A percentile compares a stretch with the other conserved stretches of the same genome.
phyloP scores from a whole-genome alignment of 1,140 invertebrate species.

The Hesperophylax magnus region DNA sequence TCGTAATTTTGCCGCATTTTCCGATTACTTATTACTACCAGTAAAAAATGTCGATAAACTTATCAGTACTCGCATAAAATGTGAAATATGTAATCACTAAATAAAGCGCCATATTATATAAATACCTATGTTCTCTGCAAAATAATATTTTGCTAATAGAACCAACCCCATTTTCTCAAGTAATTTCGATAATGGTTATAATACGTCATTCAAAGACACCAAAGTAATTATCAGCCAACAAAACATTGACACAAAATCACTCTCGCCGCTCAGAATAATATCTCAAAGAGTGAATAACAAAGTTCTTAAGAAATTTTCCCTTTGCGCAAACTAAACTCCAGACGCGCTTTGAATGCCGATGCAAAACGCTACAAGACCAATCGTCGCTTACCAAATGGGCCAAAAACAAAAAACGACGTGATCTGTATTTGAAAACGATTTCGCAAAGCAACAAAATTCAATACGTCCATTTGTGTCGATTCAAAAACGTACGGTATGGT shows the following conservation, averaged over 20 bases:
- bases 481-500: slow-evolving; percentile 12
- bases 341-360: slow-evolving; percentile 16
- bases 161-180: too few species aligned
- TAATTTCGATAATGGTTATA: too few species aligned
- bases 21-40: too few species aligned
- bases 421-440: slow-evolving; percentile 39
- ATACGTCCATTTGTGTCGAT: slow-evolving; percentile 11
- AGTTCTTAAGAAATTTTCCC: slow-evolving; percentile 32
- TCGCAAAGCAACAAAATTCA: slow-evolving; percentile 37
- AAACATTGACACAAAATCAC: slow-evolving; percentile 2
- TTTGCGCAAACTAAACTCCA: slow-evolving; percentile 8
- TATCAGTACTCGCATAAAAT: too few species aligned
- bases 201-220: neutral
- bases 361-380: slow-evolving; percentile 3
- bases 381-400: slow-evolving; percentile 26
- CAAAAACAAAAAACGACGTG: slow-evolving; percentile 42
- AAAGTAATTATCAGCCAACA: neutral
- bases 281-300: slow-evolving; percentile 2
- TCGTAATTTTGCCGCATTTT: too few species aligned
- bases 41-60: too few species aligned
- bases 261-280: neutral
- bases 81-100: too few species aligned
- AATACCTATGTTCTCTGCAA: too few species aligned
- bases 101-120: too few species aligned
- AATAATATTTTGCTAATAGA: too few species aligned